Base-by-base conservation (phyloP, 2,888 invertebrate genomes). In the Machimus rusticus region DNA sequence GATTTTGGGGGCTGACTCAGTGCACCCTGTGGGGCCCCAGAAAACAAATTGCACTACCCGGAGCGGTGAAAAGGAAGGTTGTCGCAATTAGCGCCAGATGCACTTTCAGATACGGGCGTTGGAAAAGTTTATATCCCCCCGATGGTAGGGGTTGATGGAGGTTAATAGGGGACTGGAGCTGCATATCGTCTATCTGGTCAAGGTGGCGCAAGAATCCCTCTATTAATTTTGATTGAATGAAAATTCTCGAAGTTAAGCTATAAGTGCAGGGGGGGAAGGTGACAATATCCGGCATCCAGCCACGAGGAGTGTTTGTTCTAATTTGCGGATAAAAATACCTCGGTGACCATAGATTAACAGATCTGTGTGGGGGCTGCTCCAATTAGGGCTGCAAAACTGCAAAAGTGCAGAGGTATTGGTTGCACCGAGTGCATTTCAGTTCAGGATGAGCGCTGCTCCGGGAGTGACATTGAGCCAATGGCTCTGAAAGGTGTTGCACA, bases 321-420 rank as follows among this genome's bases (percentile, higher is more conserved):
- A 84, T 86, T 87, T 87, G 16, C 14, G 82, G 82, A 46, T 86
- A 88, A 88, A 88, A 87, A 86, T 86, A 84, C 76, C n/a, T 19
- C 19, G 37, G 34, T 19, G 39, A 23, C 81, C 39, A 86, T 55
- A 55, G 86, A 57, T 79, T 87, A 79, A 84, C 76, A 34, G 77
- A 51, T 66, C 76, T 28, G 74, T 19, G 51, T 37, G 74, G n/a
- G 12, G 66, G 8, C 1, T 66, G 66, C 8, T 28, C 66, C 66
- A 66, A 66, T 66, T 66, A 66, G 66, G 28, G 28, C 66, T 66
- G 66, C 28, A 66, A 19, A 66, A n/a, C 23, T 66, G 66, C 28
- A 66, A 19, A 66, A n/a, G 28, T 66, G 66, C 28, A 66, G 0
- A 12, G 23, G 57, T 57, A 23, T 57, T 57, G 23, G 66, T 23